A percentile compares a stretch with the other conserved stretches of the same genome.
Evolutionary conservation across 2,888 invertebrate species (phyloP).

Genomic region (Flexamia atlantica): DNA sequence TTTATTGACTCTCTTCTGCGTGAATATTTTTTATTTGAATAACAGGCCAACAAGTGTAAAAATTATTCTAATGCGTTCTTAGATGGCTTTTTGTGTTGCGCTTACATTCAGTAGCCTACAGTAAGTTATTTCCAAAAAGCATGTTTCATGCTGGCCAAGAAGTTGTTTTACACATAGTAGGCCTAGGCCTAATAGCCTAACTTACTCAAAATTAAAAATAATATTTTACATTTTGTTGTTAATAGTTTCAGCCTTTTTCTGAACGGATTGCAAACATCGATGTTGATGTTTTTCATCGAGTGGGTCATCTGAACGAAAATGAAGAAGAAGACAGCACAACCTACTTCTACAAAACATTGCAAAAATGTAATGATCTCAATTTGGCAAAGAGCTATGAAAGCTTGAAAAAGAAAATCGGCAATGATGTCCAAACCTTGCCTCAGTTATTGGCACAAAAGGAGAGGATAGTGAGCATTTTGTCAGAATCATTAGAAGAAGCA

Average conservation of each 20-base stretch:
- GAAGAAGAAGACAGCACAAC: constrained; percentile 83
- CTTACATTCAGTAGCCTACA: too few relatives aligned
- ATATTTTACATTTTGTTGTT: too few relatives aligned
- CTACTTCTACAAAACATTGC: constrained; percentile 88
- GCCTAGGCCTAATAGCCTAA: too few relatives aligned
- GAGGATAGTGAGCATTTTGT: constrained; percentile 83
- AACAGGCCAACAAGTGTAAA: too few relatives aligned
- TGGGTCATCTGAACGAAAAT: constrained; percentile 85
- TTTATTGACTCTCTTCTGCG: too few relatives aligned
- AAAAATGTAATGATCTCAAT: constrained; percentile 95
- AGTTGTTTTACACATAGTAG: too few relatives aligned
- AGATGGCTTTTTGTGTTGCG: too few relatives aligned
- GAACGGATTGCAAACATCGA: constrained; percentile 92
- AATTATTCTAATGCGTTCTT: too few relatives aligned
- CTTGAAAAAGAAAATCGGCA: constrained; percentile 87
- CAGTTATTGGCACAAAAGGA: constrained; percentile 91
- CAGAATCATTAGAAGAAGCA: constrained; percentile 85
- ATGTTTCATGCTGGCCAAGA: too few relatives aligned
- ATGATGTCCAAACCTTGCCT: constrained; percentile 86
- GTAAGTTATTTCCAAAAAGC: too few relatives aligned
- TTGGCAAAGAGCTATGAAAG: constrained; percentile 88
- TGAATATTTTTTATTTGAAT: too few relatives aligned
- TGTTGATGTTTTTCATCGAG: constrained; percentile 91
- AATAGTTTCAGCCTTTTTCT: constrained; percentile 93
- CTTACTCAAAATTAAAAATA: too few relatives aligned